A percentile compares a stretch with the other conserved stretches of the same genome.
Evolutionary conservation across 2,797 vertebrate genomes (phyloP).

Genomic region (Uromys caudimaculatus): DNA sequence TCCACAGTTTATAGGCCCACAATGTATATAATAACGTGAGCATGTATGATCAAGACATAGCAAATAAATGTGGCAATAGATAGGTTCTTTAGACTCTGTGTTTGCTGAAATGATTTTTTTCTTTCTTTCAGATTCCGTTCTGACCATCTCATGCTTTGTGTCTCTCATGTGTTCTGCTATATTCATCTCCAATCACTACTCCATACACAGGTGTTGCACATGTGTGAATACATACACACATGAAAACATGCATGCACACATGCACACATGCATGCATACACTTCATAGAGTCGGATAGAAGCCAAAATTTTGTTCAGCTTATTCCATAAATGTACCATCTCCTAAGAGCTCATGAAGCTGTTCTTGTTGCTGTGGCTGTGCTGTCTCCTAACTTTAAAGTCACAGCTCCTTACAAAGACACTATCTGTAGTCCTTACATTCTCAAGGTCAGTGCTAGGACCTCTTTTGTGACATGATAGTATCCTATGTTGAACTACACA

Average conservation of each 20-base stretch:
- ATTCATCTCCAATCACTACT: fast-evolving
- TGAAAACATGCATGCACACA: background rate
- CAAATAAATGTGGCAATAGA: background rate
- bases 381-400: background rate
- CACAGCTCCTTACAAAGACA: slow-evolving; percentile 42
- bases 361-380: background rate
- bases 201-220: background rate
- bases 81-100: background rate
- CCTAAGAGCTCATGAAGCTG: background rate
- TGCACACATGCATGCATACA: background rate
- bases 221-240: background rate
- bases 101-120: background rate
- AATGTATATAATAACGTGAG: background rate
- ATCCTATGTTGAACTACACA: slow-evolving; percentile 59
- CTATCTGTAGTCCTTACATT: slow-evolving; percentile 22
- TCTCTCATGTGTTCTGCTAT: background rate
- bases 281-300: background rate
- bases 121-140: background rate
- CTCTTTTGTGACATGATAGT: slow-evolving; percentile 28
- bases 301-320: background rate
- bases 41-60: background rate
- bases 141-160: background rate
- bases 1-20: background rate
- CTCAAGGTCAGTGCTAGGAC: slow-evolving; percentile 51
- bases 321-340: background rate